Base-by-base conservation (phyloP, 2,113 vertebrate species). In the Myocastor coypus region DNA sequence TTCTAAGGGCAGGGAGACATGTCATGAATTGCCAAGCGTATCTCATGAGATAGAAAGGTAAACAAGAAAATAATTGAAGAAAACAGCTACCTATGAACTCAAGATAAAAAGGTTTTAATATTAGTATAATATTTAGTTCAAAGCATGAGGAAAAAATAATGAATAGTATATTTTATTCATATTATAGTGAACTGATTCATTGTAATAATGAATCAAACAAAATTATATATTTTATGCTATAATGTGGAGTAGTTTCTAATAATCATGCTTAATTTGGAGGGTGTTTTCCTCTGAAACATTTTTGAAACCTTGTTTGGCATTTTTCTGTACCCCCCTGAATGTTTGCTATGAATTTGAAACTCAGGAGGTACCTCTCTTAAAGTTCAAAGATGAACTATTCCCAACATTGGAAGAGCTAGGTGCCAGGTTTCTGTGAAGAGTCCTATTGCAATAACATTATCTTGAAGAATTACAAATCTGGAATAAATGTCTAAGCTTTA, bases 231-330 rank as follows among this genome's bases (percentile, higher is more conserved):
- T 92, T 92, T 77, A 86, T n/a, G 69, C 32, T 89, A 64, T 28
- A 75, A 40, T 75, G 8, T 92, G 66, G 59, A 95, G 83, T 87
- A 78, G 87, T 93, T 95, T 90, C 66, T 20, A 89, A 30, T 55
- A 93, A 90, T 77, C 40, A 63, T 28, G 26, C 42, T 82, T 46
- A 85, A 59, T 69, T 75, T 95, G 86, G 40, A 95, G 24, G 61
- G 40, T 55, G 17, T 24, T 83, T 86, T 91, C 63, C 42, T 37
- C n/a, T 77, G 19, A 92, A 83, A 77, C 40, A 63, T n/a, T 28
- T 91, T 80, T 19, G 52, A 83, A 78, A 55, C 69, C 26, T 50
- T 34, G 2, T 85, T 84, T 69, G 78, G 77, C 40, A 87, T 89
- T 85, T 92, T 63, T 89, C 32, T 94, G 30, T 84, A 81, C 7